Evolutionary conservation across 2,888 invertebrate species (phyloP).

Genomic region (Napeogenes sylphis): DNA sequence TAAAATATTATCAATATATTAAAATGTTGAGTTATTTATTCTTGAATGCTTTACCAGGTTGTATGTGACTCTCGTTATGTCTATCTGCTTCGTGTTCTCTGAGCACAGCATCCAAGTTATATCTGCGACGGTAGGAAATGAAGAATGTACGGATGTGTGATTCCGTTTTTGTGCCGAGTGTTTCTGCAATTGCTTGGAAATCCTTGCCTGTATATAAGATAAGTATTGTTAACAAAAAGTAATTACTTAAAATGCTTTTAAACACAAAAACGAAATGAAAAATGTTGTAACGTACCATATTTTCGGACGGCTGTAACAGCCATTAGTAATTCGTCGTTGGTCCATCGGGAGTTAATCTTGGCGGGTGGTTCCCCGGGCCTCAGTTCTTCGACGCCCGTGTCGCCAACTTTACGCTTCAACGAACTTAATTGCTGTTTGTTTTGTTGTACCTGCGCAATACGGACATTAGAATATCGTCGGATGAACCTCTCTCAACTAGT

Average conservation of each 20-base stretch:
- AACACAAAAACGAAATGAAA: neutral
- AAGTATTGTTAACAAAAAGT: neutral
- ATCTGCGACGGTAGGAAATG: slow-evolving; percentile 91
- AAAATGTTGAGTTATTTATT: too few relatives aligned
- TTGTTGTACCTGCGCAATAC: slow-evolving; percentile 86
- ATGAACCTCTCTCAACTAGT: slow-evolving; percentile 10
- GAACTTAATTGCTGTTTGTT: slow-evolving; percentile 95
- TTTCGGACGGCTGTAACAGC: slow-evolving; percentile 93
- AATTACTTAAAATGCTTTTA: neutral
- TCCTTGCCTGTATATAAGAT: slow-evolving; percentile 79
- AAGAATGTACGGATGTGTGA: slow-evolving; percentile 95
- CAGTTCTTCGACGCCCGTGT: slow-evolving; percentile 78
- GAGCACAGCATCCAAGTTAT: slow-evolving; percentile 90
- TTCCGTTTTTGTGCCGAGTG: slow-evolving; percentile 96
- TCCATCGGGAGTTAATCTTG: slow-evolving; percentile 93
- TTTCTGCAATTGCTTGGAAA: slow-evolving; percentile 95
- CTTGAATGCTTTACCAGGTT: slow-evolving; percentile 47
- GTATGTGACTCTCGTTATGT: slow-evolving; percentile 76
- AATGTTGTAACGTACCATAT: slow-evolving; percentile 80
- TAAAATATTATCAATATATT: too few relatives aligned
- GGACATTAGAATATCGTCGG: too few relatives aligned
- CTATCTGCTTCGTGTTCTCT: slow-evolving; percentile 91
- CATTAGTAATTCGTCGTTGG: slow-evolving; percentile 92
- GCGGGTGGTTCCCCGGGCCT: slow-evolving; percentile 80
- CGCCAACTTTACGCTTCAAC: slow-evolving; percentile 86